A percentile compares a stretch with the other conserved stretches of the same genome.
Evolutionary conservation across 1,140 invertebrate genomes (phyloP).

Genomic region (Ephestia elutella): DNA sequence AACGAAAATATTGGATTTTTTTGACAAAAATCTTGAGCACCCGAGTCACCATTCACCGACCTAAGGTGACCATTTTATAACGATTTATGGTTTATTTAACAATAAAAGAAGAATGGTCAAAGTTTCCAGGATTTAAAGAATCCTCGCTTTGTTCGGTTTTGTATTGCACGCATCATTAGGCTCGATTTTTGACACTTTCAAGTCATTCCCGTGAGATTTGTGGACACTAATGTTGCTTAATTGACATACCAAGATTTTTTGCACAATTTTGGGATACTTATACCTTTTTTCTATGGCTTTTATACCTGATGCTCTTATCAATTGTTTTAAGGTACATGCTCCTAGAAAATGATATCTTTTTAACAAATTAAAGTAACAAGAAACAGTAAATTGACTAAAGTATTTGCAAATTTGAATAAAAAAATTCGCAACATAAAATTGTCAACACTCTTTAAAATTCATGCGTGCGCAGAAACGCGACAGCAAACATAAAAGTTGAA

Average conservation of each 20-base stretch:
- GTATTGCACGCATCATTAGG: constrained; percentile 56
- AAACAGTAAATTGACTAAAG: too few species aligned
- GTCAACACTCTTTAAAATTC: neutral
- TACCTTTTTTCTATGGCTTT: neutral
- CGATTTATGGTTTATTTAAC: constrained; percentile 73
- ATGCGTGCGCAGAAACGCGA: neutral
- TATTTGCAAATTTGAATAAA: constrained; percentile 2
- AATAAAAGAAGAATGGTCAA: constrained; percentile 61
- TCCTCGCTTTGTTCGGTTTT: constrained; percentile 40
- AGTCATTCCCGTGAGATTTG: constrained; percentile 41
- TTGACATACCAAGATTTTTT: constrained; percentile 12
- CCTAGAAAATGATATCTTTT: too few species aligned
- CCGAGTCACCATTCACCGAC: constrained; percentile 51
- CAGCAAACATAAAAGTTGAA: constrained; percentile 9
- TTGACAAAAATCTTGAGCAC: constrained; percentile 37
- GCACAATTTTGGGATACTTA: neutral
- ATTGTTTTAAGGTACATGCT: too few species aligned
- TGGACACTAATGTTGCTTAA: constrained; percentile 20
- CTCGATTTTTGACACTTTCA: constrained; percentile 45
- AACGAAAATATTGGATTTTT: constrained; percentile 52
- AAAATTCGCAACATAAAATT: neutral
- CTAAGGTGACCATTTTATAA: constrained; percentile 62
- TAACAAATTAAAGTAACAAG: too few species aligned
- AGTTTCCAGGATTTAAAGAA: constrained; percentile 31
- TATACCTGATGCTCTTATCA: too few species aligned